Evolutionary conservation across 2,888 invertebrate species (phyloP), one percentile per base, ranked within the genome.

Genomic region (Gastrophysa polygoni): DNA sequence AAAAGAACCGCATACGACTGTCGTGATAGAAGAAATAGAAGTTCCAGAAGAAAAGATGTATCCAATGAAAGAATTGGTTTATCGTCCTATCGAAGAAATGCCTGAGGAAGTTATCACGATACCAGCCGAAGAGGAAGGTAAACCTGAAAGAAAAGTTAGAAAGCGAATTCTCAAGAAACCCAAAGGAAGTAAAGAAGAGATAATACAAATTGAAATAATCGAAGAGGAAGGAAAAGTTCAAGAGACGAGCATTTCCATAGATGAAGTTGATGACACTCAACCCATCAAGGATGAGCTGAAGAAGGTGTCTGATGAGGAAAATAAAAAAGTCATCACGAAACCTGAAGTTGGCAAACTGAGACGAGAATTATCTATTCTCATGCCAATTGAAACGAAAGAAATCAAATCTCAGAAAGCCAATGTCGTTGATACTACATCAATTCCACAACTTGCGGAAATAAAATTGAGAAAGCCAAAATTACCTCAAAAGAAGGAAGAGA

Each of bases 361-460:
- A 58, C 65, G 66, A 51, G 78, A 77, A 72, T 59, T 72, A 11
- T 77, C 77, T 11, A 70, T 76, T n/a, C 63, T 76, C 20, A 73
- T 74, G 71, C 69, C 71, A 18, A 67, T 76, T 18, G 74, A 79
- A 70, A 84, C 86, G 38, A 86, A 90, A 60, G 85, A 87, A 74
- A 80, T 88, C 3, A 85, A 87, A 75, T 82, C 88, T 0, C 86
- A 84, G 29, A 86, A 88, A 77, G 71, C 89, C 6, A 85, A 89
- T 79, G 86, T 88, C 59, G 82, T 84, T 20, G 85, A 88, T 71
- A 85, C 86, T 38, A 74, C 72, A 64, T 73, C 82, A 24, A 83
- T 86, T 68, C 82, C 84, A 7, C 50, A 63, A 14, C 69, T 83
- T 83, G 86, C 87, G 59, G 85, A 88, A 78, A 81, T 91, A 1